Conservation (phyloP, 2,113 vertebrate species). For the Salvelinus alpinus region DNA sequence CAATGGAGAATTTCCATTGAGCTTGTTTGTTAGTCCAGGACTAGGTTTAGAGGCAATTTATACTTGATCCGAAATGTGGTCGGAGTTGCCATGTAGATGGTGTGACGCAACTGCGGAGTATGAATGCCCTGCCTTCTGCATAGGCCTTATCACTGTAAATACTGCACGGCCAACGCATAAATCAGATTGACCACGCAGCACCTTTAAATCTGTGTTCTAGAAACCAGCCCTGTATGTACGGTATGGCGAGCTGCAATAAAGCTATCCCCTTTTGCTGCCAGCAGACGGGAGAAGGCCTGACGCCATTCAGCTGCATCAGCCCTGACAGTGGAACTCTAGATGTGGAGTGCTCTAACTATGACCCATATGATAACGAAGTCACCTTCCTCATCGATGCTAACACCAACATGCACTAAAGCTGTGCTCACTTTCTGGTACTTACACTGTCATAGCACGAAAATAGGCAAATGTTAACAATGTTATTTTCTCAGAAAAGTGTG, state of each 20-base stretch:
- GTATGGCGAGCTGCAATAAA: background rate
- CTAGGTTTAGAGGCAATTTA: too few relatives aligned
- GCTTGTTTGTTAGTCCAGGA: too few relatives aligned
- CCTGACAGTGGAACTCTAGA: background rate
- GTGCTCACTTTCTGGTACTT: background rate
- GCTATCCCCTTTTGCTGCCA: background rate
- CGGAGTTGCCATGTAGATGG: too few relatives aligned
- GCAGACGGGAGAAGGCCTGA: background rate
- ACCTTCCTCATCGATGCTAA: background rate
- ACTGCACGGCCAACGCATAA: too few relatives aligned
- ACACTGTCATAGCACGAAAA: background rate
- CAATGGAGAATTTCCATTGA: too few relatives aligned
- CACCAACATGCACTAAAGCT: background rate
- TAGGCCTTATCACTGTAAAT: too few relatives aligned
- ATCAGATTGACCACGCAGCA: too few relatives aligned
- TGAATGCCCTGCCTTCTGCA: too few relatives aligned
- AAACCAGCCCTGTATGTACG: background rate
- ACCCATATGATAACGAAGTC: background rate
- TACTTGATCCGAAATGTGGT: too few relatives aligned
- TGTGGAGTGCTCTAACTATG: background rate
- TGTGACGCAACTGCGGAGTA: too few relatives aligned
- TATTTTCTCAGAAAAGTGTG: background rate
- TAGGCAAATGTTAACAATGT: background rate
- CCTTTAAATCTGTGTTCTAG: background rate
- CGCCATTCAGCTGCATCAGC: background rate